A percentile compares a stretch with the other conserved stretches of the same genome.
These are phyloP conservation scores for Thecocarcelia acutangulata DNA, from an alignment of 2,888 invertebrate genomes.

Conservation along the genomic window DNA sequence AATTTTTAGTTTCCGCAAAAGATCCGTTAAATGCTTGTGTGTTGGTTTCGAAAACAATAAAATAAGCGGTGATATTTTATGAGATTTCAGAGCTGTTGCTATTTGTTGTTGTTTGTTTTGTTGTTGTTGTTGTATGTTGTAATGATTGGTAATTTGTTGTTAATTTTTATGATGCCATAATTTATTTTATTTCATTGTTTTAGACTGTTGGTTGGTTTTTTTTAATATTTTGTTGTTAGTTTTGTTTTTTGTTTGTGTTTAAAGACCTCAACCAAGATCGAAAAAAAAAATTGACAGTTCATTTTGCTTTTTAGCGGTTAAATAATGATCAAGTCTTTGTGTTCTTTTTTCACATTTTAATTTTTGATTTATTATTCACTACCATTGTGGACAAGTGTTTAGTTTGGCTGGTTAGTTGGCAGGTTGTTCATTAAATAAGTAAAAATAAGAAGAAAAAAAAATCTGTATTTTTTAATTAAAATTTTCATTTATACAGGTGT, in stretches of 20 bases:
- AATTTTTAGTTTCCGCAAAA: constrained; percentile 41
- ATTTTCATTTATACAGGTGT: constrained; percentile 57
- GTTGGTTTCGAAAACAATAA: constrained; percentile 40
- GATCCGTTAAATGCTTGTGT: constrained; percentile 27
- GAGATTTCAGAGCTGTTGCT: constrained; percentile 29
- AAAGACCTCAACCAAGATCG: constrained; percentile 29
- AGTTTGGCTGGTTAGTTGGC: constrained; percentile 24
- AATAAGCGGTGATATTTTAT: constrained; percentile 46
- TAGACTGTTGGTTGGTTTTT: neutral
- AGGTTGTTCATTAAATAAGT: constrained; percentile 17
- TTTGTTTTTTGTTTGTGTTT: neutral
- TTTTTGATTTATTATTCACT: constrained; percentile 64
- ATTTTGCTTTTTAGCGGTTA: constrained; percentile 19
- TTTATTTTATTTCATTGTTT: constrained; percentile 52
- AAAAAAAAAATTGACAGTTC: constrained; percentile 21
- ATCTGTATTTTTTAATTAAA: constrained; percentile 46
- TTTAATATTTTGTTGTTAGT: too few relatives aligned
- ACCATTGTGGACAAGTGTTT: constrained; percentile 45
- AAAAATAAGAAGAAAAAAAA: neutral
- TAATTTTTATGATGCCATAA: constrained; percentile 66
- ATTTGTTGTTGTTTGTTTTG: constrained; percentile 21
- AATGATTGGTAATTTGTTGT: constrained; percentile 68
- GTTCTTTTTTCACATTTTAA: constrained; percentile 20
- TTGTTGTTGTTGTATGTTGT: constrained; percentile 32
- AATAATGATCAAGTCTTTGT: constrained; percentile 47